A percentile compares a stretch with the other conserved stretches of the same genome.
Conservation (phyloP, 2,113 vertebrate species). For the Forbesichthys agassizii region DNA sequence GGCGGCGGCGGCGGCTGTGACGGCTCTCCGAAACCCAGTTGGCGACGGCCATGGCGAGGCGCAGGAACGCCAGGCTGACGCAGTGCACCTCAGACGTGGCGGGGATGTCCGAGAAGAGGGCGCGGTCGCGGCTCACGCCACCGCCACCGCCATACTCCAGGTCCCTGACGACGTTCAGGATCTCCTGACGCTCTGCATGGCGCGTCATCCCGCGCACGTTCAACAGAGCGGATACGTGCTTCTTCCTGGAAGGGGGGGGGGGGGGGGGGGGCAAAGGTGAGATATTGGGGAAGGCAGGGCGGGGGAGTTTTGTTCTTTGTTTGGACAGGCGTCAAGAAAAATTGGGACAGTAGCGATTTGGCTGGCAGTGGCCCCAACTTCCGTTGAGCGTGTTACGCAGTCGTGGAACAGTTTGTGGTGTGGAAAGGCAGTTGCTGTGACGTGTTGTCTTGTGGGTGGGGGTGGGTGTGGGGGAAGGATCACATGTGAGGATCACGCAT, state of each 20-base stretch:
- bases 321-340: conserved; percentile 32
- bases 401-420: conserved; percentile 25
- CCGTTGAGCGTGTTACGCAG: conserved; percentile 1
- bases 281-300: conserved; percentile 22
- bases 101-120: conserved; percentile 83
- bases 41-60: conserved; percentile 71
- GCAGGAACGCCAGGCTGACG: conserved; percentile 74
- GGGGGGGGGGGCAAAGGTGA: neutral
- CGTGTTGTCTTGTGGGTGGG: too few relatives aligned
- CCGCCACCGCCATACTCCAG: conserved; percentile 67
- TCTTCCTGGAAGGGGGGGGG: conserved; percentile 73
- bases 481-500: too few relatives aligned
- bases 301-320: neutral
- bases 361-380: conserved; percentile 2
- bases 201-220: conserved; percentile 84
- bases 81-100: conserved; percentile 80
- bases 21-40: conserved; percentile 76
- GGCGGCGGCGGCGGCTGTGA: conserved; percentile 16
- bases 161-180: conserved; percentile 84
- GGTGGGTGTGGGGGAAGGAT: neutral
- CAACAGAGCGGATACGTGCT: conserved; percentile 84
- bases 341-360: conserved; percentile 15
- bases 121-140: conserved; percentile 63
- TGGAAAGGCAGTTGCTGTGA: conserved; percentile 17
- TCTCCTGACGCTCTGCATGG: conserved; percentile 80